These are phyloP conservation scores for Pachyuromys duprasi DNA, from an alignment of 2,797 vertebrate genomes.

Conservation along the genomic window DNA sequence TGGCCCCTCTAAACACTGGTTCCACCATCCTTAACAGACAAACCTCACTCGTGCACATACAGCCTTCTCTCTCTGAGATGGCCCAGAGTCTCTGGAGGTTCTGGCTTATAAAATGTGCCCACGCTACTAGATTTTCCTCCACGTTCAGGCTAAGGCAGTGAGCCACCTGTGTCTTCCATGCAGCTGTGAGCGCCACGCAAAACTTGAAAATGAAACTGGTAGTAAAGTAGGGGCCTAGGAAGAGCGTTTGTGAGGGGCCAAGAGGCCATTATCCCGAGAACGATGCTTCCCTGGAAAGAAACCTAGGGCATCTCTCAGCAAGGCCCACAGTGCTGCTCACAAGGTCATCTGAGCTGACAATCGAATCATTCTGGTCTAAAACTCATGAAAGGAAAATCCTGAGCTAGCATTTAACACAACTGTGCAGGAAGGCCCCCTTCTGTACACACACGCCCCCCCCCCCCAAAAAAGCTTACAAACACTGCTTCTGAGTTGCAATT, in stretches of 20 bases:
- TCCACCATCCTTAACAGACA: not conserved
- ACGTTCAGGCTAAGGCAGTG: conserved; percentile 34
- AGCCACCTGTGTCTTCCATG: not conserved
- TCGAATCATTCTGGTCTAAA: conserved; percentile 22
- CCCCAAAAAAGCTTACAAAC: no score
- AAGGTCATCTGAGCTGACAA: not conserved
- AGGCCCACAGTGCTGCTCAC: not conserved
- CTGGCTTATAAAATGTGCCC: conserved; percentile 1
- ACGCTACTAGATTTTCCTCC: conserved; percentile 51
- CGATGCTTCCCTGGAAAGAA: not conserved
- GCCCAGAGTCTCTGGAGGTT: not conserved
- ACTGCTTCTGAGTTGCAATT: not conserved
- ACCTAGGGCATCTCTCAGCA: not conserved
- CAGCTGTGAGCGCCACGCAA: conserved; percentile 16
- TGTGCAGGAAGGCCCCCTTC: not conserved
- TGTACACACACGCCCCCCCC: no score
- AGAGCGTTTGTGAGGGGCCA: not conserved
- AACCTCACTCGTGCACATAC: fast-evolving
- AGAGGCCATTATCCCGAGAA: not conserved
- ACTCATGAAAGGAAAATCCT: not conserved
- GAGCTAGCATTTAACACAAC: not conserved
- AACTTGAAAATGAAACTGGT: conserved; percentile 62
- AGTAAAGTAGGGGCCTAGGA: not conserved
- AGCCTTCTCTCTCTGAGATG: not conserved
- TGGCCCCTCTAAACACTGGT: not conserved